phyloP scores from a whole-genome alignment of 2,113 vertebrate species.

The Crypturellus undulatus region DNA sequence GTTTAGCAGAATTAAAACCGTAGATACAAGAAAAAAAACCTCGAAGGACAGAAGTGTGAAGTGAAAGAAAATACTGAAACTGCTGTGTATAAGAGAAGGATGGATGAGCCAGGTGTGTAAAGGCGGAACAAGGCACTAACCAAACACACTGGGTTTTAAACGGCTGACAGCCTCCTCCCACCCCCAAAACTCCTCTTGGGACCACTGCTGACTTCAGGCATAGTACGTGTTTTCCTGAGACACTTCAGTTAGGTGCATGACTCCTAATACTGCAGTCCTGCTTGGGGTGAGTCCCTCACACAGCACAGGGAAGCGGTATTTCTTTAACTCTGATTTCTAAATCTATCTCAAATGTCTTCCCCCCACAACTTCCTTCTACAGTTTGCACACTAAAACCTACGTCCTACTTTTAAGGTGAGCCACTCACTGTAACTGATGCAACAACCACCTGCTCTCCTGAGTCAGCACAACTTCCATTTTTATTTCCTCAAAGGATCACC shows the following conservation, averaged over 20 bases:
- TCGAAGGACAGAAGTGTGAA: not conserved
- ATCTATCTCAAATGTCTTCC: not conserved
- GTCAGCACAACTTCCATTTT: not conserved
- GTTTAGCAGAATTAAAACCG: not conserved
- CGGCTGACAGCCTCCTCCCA: not conserved
- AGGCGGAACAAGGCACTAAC: not conserved
- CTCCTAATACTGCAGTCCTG: not conserved
- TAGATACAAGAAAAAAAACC: not conserved
- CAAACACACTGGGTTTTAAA: not conserved
- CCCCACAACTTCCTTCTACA: not conserved
- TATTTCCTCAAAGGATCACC: not conserved
- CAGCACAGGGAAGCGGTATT: not conserved
- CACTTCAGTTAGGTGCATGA: accelerated
- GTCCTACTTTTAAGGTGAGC: constrained; percentile 8
- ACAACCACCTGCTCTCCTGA: not conserved
- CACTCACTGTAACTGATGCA: not conserved
- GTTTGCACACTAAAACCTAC: not conserved
- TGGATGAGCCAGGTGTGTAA: not conserved
- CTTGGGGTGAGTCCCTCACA: not conserved
- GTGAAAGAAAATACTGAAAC: not conserved
- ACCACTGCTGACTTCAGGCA: not conserved
- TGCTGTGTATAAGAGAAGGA: not conserved
- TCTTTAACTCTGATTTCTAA: not conserved
- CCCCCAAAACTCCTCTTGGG: not conserved
- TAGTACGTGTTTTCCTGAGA: not conserved